These are phyloP conservation scores for Harmothoe impar DNA, from an alignment of 2,888 invertebrate species.

Conservation along the genomic window DNA sequence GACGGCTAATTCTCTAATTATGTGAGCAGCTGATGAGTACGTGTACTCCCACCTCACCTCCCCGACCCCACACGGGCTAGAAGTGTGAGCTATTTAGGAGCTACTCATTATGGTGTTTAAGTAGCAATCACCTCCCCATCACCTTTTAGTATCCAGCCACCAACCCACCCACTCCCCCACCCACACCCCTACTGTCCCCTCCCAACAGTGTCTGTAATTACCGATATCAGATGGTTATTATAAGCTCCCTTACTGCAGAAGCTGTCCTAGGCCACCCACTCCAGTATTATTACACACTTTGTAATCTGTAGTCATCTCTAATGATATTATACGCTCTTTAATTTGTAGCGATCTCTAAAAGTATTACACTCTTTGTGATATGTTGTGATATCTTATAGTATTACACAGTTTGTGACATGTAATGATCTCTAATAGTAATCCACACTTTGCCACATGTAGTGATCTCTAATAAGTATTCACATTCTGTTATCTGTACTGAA, in stretches of 20 bases:
- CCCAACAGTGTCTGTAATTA: not conserved
- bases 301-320: too few relatives aligned
- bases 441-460: too few relatives aligned
- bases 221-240: not conserved
- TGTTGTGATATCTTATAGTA: too few relatives aligned
- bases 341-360: too few relatives aligned
- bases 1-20: conserved; percentile 34
- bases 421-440: too few relatives aligned
- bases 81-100: not conserved
- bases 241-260: not conserved
- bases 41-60: not conserved
- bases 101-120: not conserved
- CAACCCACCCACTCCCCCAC: not conserved
- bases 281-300: too few relatives aligned
- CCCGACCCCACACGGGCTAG: not conserved
- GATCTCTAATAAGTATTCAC: too few relatives aligned
- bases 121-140: not conserved
- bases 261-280: not conserved
- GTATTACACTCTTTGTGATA: too few relatives aligned
- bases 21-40: not conserved
- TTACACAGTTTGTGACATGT: too few relatives aligned
- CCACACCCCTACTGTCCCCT: not conserved
- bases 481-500: too few relatives aligned
- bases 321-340: too few relatives aligned
- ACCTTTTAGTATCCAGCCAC: not conserved